Evolutionary conservation across 2,888 invertebrate genomes (phyloP), one percentile per base, ranked within the genome.

Genomic region (Acheta domesticus): DNA sequence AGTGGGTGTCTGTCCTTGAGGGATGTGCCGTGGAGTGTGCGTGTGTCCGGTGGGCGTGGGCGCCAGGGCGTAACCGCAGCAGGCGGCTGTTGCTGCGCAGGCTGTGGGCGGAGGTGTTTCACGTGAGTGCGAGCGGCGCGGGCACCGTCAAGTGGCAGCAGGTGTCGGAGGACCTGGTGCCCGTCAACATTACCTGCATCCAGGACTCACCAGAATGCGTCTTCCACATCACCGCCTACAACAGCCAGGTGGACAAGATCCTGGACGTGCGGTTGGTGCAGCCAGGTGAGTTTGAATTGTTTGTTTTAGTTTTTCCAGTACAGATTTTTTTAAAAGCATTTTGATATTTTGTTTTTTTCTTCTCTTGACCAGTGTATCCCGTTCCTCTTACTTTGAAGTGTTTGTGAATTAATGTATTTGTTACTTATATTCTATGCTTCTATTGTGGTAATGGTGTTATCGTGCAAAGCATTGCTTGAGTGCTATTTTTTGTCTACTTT

Each of bases 141-240:
- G 96, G 96, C 85, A 95, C 95, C 76, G 96, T 97, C 83, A 97
- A 95, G 89, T 98, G 98, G 98, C 96, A 97, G 90, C 96, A 97
- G 88, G 96, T 98, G 84, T 97, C 97, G 83, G 98, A 98, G 88
- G 98, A 98, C 89, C 92, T 98, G 88, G 98, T 99, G 84, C 98
- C 98, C 80, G 97, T 98, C 84, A 98, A 98, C 90, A 97, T 99
- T 89, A 96, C 97, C 84, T 98, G 98, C 90, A 95, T 98, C 86
- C 96, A 97, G 89, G 97, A 98, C 89, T 94, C 95, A 82, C 97
- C 98, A 78, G 96, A 96, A 89, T 96, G 96, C 88, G 94, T 98
- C 87, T 98, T 98, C 89, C 98, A 98, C 90, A 96, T 98, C 89
- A 98, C 98, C 85, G 98, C 98, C 85, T 98, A 98, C 91, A 98